These are phyloP conservation scores for Drosophila kurseongensis DNA, from an alignment of 1,140 invertebrate genomes.

Conservation along the genomic window DNA sequence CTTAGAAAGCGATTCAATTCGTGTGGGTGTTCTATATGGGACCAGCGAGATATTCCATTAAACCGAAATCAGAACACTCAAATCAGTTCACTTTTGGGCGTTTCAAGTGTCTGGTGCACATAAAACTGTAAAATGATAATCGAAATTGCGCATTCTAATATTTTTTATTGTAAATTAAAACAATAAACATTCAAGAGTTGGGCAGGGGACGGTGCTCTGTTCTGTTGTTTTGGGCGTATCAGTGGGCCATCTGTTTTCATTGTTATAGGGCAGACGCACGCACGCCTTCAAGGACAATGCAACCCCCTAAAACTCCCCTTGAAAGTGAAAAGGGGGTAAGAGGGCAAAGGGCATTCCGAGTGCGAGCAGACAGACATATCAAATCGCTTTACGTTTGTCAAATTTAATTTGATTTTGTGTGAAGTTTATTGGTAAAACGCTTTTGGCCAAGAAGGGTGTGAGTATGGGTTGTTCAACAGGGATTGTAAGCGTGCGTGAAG, in stretches of 20 bases:
- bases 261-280: constrained; percentile 70
- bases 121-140: constrained; percentile 80
- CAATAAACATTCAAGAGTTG: constrained; percentile 76
- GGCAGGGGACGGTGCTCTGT: constrained; percentile 7
- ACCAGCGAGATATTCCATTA: constrained; percentile 34
- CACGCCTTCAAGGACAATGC: constrained; percentile 44
- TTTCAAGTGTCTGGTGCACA: constrained; percentile 54
- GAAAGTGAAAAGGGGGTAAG: constrained; percentile 25
- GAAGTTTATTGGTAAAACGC: constrained; percentile 81
- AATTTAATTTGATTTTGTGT: constrained; percentile 84
- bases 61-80: constrained; percentile 29
- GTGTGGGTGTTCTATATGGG: constrained; percentile 11
- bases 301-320: constrained; percentile 5
- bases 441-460: constrained; percentile 46
- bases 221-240: constrained; percentile 45
- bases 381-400: constrained; percentile 81
- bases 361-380: constrained; percentile 62
- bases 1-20: background rate
- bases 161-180: constrained; percentile 82
- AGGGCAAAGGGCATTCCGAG: background rate
- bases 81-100: constrained; percentile 38
- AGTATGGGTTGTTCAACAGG: constrained; percentile 6
- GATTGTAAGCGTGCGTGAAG: constrained; percentile 53
- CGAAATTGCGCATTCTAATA: constrained; percentile 78
- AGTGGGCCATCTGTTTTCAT: constrained; percentile 78